Evolutionary conservation across 2,888 invertebrate species (phyloP).

Genomic region (Eurytoma adleriae): DNA sequence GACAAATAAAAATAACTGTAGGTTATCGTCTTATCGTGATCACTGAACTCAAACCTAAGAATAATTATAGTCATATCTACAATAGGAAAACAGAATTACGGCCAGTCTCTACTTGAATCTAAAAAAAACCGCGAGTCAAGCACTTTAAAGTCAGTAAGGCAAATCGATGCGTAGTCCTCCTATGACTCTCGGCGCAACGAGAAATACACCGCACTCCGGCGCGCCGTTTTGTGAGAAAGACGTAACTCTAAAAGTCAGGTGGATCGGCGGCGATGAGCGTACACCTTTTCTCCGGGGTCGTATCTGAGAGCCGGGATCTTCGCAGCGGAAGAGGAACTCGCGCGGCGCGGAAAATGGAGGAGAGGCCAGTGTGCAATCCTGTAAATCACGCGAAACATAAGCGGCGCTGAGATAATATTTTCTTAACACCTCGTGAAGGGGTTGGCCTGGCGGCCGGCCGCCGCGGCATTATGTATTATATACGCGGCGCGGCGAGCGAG

Average conservation of each 20-base stretch:
- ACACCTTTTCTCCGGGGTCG: background rate
- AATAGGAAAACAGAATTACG: conserved; percentile 12
- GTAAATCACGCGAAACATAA: conserved; percentile 66
- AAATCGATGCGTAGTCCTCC: background rate
- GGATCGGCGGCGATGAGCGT: background rate
- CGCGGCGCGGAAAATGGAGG: background rate
- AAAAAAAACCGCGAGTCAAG: background rate
- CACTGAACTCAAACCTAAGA: too few relatives aligned
- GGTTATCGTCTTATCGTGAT: too few relatives aligned
- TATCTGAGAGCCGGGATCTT: conserved; percentile 59
- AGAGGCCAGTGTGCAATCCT: conserved; percentile 44
- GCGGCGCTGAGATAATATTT: conserved; percentile 63
- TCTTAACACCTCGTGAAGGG: conserved; percentile 68
- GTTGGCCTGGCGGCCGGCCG: conserved; percentile 40
- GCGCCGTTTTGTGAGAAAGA: conserved; percentile 40
- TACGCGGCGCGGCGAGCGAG: background rate
- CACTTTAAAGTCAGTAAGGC: conserved; percentile 2
- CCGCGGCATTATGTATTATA: conserved; percentile 20
- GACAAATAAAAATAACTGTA: too few relatives aligned
- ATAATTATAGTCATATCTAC: background rate
- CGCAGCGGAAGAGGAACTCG: background rate
- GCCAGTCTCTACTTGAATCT: too few relatives aligned
- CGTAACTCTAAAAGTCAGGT: conserved; percentile 53
- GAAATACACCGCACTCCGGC: background rate
- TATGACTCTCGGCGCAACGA: background rate